Base-by-base conservation (phyloP, 2,888 invertebrate species). In the Pristionchus arcanus region DNA sequence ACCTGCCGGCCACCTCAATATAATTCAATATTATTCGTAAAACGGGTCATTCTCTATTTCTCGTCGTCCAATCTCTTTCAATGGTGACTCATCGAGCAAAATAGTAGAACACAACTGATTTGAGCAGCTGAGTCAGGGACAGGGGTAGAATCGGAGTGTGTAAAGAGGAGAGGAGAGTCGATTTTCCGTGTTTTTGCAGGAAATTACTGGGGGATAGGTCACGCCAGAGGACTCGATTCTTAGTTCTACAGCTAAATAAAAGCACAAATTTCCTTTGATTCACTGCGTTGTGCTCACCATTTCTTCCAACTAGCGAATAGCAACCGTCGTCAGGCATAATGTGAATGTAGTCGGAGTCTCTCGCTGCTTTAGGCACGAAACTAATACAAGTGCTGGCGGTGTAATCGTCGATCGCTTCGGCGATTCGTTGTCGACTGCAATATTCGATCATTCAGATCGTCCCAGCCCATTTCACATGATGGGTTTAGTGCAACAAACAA, bases 311-410 rank as follows among this genome's bases (percentile, higher is more conserved):
- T 4, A 95, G 90, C 11, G 95, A 95, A 90, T 95, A 95, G 89
- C 95, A 95, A 21, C 95, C 95, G 83, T 95, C 94, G 83, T 95
- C 95, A 13, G 94, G 94, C 74, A 95, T 92, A 91, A 95, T 95
- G 85, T 95, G 95, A 87, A 94, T 93, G 90, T 95, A 95, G 90
- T 95, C 94, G 28, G 91, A 90, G 90, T 95, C 94, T 31, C 92
- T 92, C 0, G 87, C 87, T 19, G 42, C 49, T 91, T 94, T 94
- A 13, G 94, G 94, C 3, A 92, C 91, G 74, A 94, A 94, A 71
- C 94, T 91, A 34, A 94, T 94, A 74, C 94, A 94, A 11, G 94
- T 94, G 86, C 91, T 92, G 84, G 92, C 92, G 31, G 92, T 77
- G 90, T 94, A 94, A 87, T 94, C 94, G 31, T 93, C 93, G 63